Evolutionary conservation across 2,113 vertebrate species (phyloP).

Genomic region (Pitta sordida): DNA sequence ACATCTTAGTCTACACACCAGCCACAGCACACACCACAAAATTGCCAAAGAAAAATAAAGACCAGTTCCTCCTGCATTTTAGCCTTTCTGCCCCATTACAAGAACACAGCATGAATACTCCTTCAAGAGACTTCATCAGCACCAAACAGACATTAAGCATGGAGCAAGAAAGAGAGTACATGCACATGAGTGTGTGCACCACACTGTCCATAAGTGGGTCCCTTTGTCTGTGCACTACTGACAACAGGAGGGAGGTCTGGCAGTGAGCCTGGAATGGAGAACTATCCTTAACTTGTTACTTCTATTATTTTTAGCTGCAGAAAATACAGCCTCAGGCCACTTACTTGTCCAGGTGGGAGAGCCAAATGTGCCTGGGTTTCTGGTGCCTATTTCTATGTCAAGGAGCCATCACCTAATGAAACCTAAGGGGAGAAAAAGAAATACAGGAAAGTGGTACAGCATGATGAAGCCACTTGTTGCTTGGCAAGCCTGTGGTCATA

Average conservation of each 20-base stretch:
- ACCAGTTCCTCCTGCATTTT: not conserved
- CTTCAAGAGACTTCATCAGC: not conserved
- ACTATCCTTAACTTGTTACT: not conserved
- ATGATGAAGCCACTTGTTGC: not conserved
- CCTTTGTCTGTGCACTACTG: not conserved
- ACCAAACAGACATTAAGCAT: not conserved
- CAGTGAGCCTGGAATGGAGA: not conserved
- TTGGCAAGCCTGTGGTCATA: not conserved
- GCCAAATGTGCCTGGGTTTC: not conserved
- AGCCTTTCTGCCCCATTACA: not conserved
- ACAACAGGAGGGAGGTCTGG: not conserved
- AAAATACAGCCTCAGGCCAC: not conserved
- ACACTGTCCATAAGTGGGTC: fast-evolving
- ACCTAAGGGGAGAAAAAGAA: not conserved
- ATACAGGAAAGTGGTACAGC: not conserved
- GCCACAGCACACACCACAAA: not conserved
- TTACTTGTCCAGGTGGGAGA: not conserved
- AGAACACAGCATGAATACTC: not conserved
- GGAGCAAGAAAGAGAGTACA: not conserved
- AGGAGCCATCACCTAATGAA: not conserved
- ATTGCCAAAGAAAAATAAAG: slow-evolving; percentile 12
- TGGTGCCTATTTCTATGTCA: not conserved
- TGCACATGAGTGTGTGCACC: fast-evolving
- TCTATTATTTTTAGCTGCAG: not conserved
- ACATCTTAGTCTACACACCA: not conserved